Evolutionary conservation across 1,140 invertebrate species (phyloP), one percentile per base, ranked within the genome.

Genomic region (Trypoxylus dichotomus): DNA sequence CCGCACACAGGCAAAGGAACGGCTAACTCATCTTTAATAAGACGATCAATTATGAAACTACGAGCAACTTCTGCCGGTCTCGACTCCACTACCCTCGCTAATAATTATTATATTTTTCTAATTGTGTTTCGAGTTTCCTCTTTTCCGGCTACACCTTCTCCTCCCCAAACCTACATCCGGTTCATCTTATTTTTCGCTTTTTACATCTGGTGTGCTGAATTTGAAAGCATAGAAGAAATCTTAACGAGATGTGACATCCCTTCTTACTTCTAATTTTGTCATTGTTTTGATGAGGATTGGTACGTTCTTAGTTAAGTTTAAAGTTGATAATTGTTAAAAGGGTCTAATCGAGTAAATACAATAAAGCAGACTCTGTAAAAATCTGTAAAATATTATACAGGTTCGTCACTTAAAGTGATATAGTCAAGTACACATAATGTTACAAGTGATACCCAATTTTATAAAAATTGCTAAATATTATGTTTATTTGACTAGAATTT

Each of bases 11-110:
- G 85, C 82, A 85, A 85, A 85, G 82, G 80, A 83, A 76, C 29
- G 79, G 77, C 77, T 86, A 86, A 86, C 83, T 86, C 82, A 86
- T 86, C 84, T 85, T 86, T 86, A 86, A 86, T 86, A 86, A 86
- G 85, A 81, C 84, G 83, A 86, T 86, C 85, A 86, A 86, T 86
- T 86, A 86, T 86, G 83, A 83, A 82, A 79, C 83, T 79, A 82
- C 72, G 79, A 78, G 83, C 82, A 85, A 84, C 83, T 85, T 83
- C 81, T 84, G 84, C 84, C 32, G 21, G 47, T n/a, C 47, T 82
- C 82, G 85, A 85, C 84, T 85, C 84, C 80, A 79, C 79, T 25
- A 68, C 13, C 27, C 60, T 24, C 47, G 21, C 60, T 68, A 68
- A 68, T 79, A 83, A 83, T 85, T 84, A 85, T 85, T 85, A 85